Evolutionary conservation across 2,888 invertebrate species (phyloP), one percentile per base, ranked within the genome.

Genomic region (Notocelia uddmanniana): DNA sequence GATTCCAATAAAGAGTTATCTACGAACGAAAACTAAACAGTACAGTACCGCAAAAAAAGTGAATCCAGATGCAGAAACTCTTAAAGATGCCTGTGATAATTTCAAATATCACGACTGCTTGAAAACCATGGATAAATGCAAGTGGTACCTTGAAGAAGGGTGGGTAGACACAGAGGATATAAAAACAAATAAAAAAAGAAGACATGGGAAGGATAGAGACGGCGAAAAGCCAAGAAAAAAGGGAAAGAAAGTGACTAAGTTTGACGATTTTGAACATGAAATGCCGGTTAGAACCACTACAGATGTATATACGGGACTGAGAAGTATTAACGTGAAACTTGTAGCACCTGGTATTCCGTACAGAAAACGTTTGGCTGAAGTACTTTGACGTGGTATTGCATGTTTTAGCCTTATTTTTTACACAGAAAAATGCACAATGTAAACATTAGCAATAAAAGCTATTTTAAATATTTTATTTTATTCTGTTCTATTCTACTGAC

Each of bases 111-210:
- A 34, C 26, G 13, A 52, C 3, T 63, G 63, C n/a, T 50, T 63
- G 13, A 15, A 34, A n/a, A 31, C 48, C 3, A 63, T 52, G 50
- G 52, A 63, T n/a, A 63, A 52, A 63, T 63, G 63, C 63, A 63
- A 34, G 21, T 63, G 26, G 26, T 63, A 34, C 13, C 63, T 52
- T 15, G 52, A 63, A 63, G 26, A 34, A 3, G 63, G 50, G 21
- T 63, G 50, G 52, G 21, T 63, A 19, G 21, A 31, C 11, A 6
- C 18, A 18, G 62, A 62, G 18, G 11, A 2, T 11, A 23, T 48
- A 26, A 48, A 48, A 1, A 41, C 5, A 19, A 11, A 55, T n/a
- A n/a, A 31, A 45, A 45, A n/a, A 19, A 34, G 5, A 18, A 11
- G 34, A 19, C 5, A 13, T 1, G 18, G 19, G 10, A 9, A 34